These are phyloP conservation scores for Caenorhabditis tropicalis DNA, from an alignment of 1,140 invertebrate genomes.

Conservation along the genomic window DNA sequence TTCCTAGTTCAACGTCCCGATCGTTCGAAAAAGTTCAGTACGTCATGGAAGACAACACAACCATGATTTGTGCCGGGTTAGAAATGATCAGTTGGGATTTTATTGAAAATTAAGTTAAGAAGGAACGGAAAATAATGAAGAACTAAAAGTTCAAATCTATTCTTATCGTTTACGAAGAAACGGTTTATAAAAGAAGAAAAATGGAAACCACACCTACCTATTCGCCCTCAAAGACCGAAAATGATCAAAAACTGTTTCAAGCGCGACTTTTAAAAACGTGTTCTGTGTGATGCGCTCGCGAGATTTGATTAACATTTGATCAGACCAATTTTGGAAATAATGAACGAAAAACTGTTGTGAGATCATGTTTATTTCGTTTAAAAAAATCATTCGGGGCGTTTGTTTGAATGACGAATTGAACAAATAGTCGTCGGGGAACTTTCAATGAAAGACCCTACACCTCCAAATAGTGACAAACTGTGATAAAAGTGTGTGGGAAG, in stretches of 20 bases:
- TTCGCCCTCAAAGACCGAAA: neutral
- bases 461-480: conserved; percentile 34
- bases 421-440: conserved; percentile 1
- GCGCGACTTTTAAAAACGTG: conserved; percentile 36
- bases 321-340: conserved; percentile 32
- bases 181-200: neutral
- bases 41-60: too few species aligned
- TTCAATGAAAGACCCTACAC: conserved; percentile 8
- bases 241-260: conserved; percentile 37
- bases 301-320: conserved; percentile 27
- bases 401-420: conserved; percentile 37
- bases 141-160: neutral
- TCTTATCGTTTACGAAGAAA: neutral
- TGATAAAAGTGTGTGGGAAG: conserved; percentile 30
- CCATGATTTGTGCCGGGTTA: too few species aligned
- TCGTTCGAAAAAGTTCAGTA: neutral
- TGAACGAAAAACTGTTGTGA: conserved; percentile 20
- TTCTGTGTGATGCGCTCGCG: conserved; percentile 19
- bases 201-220: neutral
- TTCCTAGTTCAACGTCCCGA: neutral
- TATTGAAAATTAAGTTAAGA: too few species aligned
- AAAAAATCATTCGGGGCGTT: too few species aligned
- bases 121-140: too few species aligned
- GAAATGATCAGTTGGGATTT: too few species aligned
- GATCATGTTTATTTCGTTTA: conserved; percentile 17